A percentile compares a stretch with the other conserved stretches of the same genome.
Conservation (phyloP, 2,888 invertebrate species). For the Acleris holmiana region DNA sequence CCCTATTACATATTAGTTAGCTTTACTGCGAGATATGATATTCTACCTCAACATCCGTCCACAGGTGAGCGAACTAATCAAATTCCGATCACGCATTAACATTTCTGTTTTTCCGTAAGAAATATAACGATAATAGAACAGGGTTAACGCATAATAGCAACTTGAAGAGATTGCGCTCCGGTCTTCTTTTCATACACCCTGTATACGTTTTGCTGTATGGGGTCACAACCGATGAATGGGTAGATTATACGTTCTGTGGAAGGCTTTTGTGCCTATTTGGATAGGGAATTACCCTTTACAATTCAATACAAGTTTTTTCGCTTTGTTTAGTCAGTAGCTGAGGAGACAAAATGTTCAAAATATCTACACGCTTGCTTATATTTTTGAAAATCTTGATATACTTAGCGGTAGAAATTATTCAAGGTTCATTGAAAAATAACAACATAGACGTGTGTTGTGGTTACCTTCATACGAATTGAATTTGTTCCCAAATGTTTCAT, state of each 20-base stretch:
- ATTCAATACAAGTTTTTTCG: conserved; percentile 1
- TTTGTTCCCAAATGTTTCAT: too few relatives aligned
- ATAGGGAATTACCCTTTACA: conserved; percentile 4
- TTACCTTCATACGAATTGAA: too few relatives aligned
- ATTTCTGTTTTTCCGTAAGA: conserved; percentile 5
- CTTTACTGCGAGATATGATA: too few relatives aligned
- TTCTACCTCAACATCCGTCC: too few relatives aligned
- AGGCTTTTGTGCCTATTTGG: conserved; percentile 4
- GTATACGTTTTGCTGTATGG: conserved; percentile 26
- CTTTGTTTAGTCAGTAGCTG: neutral
- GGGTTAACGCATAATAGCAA: conserved; percentile 25
- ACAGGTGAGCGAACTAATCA: neutral
- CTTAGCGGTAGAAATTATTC: too few relatives aligned
- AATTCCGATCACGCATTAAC: neutral
- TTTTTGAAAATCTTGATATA: too few relatives aligned
- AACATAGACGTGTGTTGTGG: too few relatives aligned
- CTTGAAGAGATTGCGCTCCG: conserved; percentile 25
- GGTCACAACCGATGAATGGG: conserved; percentile 27
- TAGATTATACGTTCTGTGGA: conserved; percentile 23
- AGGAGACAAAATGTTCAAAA: too few relatives aligned
- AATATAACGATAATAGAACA: conserved; percentile 13
- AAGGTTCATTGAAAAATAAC: too few relatives aligned
- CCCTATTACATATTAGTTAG: too few relatives aligned
- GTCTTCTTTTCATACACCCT: conserved; percentile 30
- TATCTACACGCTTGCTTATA: too few relatives aligned